Percentiles rank a stretch among this genome's conserved stretches.
phyloP scores from a whole-genome alignment of 2,797 vertebrate species.

The Valencia hispanica region DNA sequence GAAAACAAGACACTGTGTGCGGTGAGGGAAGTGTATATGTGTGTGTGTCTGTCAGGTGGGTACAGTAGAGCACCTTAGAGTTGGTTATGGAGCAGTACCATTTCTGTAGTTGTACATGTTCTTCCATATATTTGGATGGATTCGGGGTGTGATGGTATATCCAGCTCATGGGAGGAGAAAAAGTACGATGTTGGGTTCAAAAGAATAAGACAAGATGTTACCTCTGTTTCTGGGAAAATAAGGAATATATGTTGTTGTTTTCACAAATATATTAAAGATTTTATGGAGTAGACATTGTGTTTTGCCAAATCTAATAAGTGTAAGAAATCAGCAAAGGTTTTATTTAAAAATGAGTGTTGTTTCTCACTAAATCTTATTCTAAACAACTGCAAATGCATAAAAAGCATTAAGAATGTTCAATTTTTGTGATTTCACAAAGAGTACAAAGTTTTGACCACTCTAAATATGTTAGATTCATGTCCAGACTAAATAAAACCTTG shows the following conservation, averaged over 20 bases:
- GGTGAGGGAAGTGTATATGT: slow-evolving; percentile 41
- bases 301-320: background rate
- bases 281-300: background rate
- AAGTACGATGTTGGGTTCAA: background rate
- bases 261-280: background rate
- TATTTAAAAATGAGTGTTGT: background rate
- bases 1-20: slow-evolving; percentile 87
- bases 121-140: background rate
- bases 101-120: slow-evolving; percentile 7
- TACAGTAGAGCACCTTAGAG: slow-evolving; percentile 49
- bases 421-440: background rate
- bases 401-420: background rate
- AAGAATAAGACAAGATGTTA: background rate
- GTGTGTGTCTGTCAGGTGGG: slow-evolving; percentile 24
- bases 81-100: slow-evolving; percentile 26
- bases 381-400: background rate
- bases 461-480: background rate
- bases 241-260: background rate
- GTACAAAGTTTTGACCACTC: background rate
- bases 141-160: background rate
- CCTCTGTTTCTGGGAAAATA: background rate
- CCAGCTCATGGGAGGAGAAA: background rate
- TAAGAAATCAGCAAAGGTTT: background rate
- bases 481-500: too few species aligned
- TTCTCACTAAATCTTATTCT: background rate